These are phyloP conservation scores for Sclerodermus sp. DNA, from an alignment of 2,888 invertebrate species.

Conservation along the genomic window DNA sequence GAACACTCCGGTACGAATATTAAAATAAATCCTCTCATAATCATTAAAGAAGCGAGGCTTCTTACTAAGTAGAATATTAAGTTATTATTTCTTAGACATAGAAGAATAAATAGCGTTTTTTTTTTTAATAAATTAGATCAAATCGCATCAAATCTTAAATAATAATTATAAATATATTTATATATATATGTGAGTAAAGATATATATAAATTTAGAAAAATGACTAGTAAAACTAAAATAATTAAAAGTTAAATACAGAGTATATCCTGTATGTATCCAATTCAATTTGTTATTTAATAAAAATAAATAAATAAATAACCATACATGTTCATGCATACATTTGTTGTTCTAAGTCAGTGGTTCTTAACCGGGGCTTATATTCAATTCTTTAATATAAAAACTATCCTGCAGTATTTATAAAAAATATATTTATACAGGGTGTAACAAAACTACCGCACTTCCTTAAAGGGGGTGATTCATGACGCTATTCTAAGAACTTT, in stretches of 20 bases:
- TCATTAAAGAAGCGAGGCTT: background rate
- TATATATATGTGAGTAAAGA: slow-evolving; percentile 9
- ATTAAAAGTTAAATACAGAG: slow-evolving; percentile 8
- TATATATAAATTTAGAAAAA: background rate
- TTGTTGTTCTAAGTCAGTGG: slow-evolving; percentile 1
- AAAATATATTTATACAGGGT: too few relatives aligned
- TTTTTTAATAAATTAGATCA: too few relatives aligned
- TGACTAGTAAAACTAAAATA: slow-evolving; percentile 1
- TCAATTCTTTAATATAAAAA: too few relatives aligned
- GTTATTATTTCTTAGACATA: slow-evolving; percentile 21
- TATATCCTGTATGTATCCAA: too few relatives aligned
- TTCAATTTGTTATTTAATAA: too few relatives aligned
- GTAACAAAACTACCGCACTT: too few relatives aligned
- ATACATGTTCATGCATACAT: too few relatives aligned
- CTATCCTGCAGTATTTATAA: too few relatives aligned
- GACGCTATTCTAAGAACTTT: too few relatives aligned
- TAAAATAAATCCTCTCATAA: background rate
- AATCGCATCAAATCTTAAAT: slow-evolving; percentile 11
- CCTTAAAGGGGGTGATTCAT: too few relatives aligned
- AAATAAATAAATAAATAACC: too few relatives aligned
- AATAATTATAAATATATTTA: slow-evolving; percentile 19
- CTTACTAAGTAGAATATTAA: slow-evolving; percentile 15
- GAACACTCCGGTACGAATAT: slow-evolving; percentile 10
- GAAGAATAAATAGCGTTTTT: slow-evolving; percentile 25
- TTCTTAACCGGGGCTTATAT: too few relatives aligned